Conservation (phyloP, 1,140 invertebrate species). For the Eubasilissa regina region DNA sequence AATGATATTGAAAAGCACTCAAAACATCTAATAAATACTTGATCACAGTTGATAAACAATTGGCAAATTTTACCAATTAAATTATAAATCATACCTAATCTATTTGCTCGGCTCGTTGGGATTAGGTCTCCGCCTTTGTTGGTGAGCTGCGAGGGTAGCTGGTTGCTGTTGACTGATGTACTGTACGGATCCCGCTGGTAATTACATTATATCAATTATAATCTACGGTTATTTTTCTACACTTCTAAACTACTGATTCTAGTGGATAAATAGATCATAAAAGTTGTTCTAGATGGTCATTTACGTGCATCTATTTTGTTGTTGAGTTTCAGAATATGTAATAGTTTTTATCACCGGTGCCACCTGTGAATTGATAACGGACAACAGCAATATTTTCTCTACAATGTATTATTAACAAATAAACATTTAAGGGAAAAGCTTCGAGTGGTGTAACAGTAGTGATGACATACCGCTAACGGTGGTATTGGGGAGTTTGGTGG, state of each 20-base stretch:
- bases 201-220: background rate
- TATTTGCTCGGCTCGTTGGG: constrained; percentile 57
- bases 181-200: constrained; percentile 53
- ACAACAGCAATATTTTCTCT: too few species aligned
- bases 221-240: too few species aligned
- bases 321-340: too few species aligned
- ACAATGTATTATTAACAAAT: background rate
- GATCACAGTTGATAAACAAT: too few species aligned
- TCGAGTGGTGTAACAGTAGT: too few species aligned
- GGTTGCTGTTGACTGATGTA: constrained; percentile 50
- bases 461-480: constrained; percentile 44
- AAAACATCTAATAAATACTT: background rate
- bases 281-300: too few species aligned
- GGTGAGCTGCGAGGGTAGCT: constrained; percentile 20
- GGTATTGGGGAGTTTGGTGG: constrained; percentile 49
- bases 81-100: constrained; percentile 49
- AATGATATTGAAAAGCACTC: background rate
- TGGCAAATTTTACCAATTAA: background rate
- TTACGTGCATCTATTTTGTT: too few species aligned
- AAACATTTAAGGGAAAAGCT: too few species aligned
- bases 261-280: too few species aligned
- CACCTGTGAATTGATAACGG: too few species aligned
- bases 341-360: too few species aligned
- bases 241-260: too few species aligned
- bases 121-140: constrained; percentile 52